A percentile compares a stretch with the other conserved stretches of the same genome.
Conservation (phyloP, 1,140 invertebrate genomes). For the Achatina immaculata region DNA sequence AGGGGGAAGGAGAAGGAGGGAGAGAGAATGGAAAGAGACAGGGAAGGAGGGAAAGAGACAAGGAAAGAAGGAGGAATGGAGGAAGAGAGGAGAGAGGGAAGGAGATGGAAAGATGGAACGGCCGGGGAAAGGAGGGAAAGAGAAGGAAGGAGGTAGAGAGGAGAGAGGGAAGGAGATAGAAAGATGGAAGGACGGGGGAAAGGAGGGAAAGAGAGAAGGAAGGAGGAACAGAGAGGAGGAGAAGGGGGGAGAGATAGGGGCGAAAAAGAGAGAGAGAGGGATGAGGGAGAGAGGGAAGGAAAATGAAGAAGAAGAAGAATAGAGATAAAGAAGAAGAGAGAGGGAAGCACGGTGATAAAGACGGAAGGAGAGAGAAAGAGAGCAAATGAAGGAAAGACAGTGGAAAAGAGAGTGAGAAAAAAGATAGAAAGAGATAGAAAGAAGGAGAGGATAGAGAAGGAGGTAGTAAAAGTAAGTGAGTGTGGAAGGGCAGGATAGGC, state of each 20-base stretch:
- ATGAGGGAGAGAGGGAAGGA: too few species aligned
- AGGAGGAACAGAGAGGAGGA: neutral
- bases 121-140: neutral
- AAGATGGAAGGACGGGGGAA: neutral
- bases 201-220: constrained; percentile 3
- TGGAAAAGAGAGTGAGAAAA: neutral
- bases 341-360: neutral
- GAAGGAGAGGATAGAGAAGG: neutral
- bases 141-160: constrained; percentile 11
- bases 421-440: neutral
- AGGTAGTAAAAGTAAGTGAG: neutral
- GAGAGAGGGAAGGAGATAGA: neutral
- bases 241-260: too few species aligned
- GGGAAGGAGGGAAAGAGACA: neutral
- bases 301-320: neutral
- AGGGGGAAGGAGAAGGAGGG: neutral
- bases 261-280: too few species aligned
- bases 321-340: neutral
- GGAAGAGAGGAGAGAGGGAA: constrained; percentile 2
- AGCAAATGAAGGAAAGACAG: neutral
- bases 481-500: too few species aligned
- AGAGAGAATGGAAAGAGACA: neutral
- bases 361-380: neutral
- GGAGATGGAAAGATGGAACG: neutral
- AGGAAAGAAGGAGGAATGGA: neutral